These are phyloP conservation scores for Scartelaos histophorus DNA, from an alignment of 2,113 vertebrate genomes.

Conservation along the genomic window DNA sequence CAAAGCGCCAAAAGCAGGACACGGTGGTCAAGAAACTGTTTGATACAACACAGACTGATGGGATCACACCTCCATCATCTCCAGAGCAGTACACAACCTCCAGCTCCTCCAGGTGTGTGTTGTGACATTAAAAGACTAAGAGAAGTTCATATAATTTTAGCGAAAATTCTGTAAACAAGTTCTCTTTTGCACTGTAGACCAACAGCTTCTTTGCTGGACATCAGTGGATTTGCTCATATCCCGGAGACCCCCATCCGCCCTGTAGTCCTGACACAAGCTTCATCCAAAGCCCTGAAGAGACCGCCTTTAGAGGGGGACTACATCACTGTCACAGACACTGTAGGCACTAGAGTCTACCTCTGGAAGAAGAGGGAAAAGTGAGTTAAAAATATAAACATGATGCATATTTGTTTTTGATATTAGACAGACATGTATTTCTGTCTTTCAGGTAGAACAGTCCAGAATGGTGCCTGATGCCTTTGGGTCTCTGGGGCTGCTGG, in stretches of 20 bases:
- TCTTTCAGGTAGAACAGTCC: slow-evolving; percentile 58
- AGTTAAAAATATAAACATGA: not conserved
- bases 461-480: slow-evolving; percentile 66
- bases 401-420: too few relatives aligned
- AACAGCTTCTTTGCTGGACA: slow-evolving; percentile 54
- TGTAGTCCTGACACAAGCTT: not conserved
- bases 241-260: slow-evolving; percentile 46
- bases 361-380: slow-evolving; percentile 69
- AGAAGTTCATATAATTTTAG: not conserved
- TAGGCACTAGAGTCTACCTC: slow-evolving; percentile 86
- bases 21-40: slow-evolving; percentile 85
- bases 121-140: too few relatives aligned
- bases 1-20: slow-evolving; percentile 83
- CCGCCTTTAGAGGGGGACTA: slow-evolving; percentile 88
- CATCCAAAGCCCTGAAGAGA: slow-evolving; percentile 74
- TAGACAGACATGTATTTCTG: not conserved
- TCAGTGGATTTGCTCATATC: slow-evolving; percentile 67
- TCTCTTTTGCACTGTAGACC: slow-evolving; percentile 41
- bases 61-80: slow-evolving; percentile 77
- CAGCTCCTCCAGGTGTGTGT: too few relatives aligned
- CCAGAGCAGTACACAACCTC: slow-evolving; percentile 57
- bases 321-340: slow-evolving; percentile 86
- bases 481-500: slow-evolving; percentile 82
- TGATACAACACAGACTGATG: slow-evolving; percentile 29
- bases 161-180: not conserved